Conservation (phyloP, 1,140 invertebrate species). For the Leptinotarsa defecta region DNA sequence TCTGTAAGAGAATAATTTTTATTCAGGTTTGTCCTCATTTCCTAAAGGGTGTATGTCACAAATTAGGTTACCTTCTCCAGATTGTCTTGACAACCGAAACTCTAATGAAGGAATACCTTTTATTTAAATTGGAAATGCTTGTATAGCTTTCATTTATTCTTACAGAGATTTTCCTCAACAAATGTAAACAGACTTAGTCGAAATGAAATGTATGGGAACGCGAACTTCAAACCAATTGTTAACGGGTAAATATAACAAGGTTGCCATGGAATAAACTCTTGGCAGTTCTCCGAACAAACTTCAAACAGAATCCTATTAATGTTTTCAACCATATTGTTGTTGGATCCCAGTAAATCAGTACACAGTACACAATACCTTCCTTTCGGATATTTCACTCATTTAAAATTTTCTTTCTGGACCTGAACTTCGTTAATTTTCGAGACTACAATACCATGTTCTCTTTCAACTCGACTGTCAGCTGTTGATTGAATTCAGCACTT, state of each 20-base stretch:
- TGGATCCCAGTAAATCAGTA: neutral
- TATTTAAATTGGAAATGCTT: neutral
- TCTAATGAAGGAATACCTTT: neutral
- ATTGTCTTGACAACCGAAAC: neutral
- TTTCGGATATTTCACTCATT: neutral
- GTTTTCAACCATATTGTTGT: neutral
- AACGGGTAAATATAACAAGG: constrained; percentile 5
- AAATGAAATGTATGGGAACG: neutral
- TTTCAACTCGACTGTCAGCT: neutral
- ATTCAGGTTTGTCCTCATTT: too few species aligned
- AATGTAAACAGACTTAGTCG: neutral
- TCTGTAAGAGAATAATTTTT: too few species aligned
- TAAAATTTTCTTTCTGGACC: neutral
- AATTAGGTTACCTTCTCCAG: neutral
- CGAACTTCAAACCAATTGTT: neutral
- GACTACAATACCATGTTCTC: constrained; percentile 2
- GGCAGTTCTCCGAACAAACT: neutral
- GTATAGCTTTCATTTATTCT: constrained; percentile 5
- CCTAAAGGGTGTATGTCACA: too few species aligned
- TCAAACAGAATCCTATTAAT: neutral
- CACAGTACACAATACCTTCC: neutral
- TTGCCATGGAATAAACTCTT: neutral
- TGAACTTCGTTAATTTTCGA: neutral
- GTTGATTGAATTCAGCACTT: neutral
- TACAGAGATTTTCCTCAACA: neutral